These are phyloP conservation scores for Trogon surrucura DNA, from an alignment of 2,113 vertebrate genomes.

Conservation along the genomic window DNA sequence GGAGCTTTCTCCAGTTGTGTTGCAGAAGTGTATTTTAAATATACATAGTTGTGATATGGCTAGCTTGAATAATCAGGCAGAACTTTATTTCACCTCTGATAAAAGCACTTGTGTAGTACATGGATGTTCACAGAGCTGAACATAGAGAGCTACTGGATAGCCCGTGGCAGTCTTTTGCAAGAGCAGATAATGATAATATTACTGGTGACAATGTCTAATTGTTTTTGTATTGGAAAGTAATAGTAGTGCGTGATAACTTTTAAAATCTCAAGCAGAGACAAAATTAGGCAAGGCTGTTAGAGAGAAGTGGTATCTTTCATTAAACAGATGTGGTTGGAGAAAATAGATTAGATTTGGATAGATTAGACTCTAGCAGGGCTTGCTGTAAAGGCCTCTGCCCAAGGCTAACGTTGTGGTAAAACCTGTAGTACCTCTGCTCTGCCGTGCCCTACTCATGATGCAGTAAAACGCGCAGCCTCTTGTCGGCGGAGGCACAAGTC, in stretches of 20 bases:
- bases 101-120: not conserved
- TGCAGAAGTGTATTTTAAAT: not conserved
- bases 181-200: not conserved
- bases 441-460: not conserved
- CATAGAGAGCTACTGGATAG: not conserved
- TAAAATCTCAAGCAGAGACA: not conserved
- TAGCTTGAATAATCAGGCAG: not conserved
- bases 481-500: not conserved
- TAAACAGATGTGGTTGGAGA: constrained; percentile 2
- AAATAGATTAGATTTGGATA: constrained; percentile 1
- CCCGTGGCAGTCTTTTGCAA: constrained; percentile 20
- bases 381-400: not conserved
- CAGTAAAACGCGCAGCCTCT: not conserved
- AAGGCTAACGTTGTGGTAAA: not conserved
- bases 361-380: not conserved
- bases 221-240: constrained; percentile 34
- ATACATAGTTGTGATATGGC: not conserved
- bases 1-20: not conserved
- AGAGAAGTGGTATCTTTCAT: not conserved
- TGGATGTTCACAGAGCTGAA: not conserved
- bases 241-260: not conserved
- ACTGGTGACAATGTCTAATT: constrained; percentile 37
- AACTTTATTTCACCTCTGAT: not conserved
- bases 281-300: constrained; percentile 17
- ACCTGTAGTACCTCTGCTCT: not conserved